Evolutionary conservation across 2,113 vertebrate species (phyloP), one percentile per base, ranked within the genome.

Genomic region (Oncorhynchus clarkii): DNA sequence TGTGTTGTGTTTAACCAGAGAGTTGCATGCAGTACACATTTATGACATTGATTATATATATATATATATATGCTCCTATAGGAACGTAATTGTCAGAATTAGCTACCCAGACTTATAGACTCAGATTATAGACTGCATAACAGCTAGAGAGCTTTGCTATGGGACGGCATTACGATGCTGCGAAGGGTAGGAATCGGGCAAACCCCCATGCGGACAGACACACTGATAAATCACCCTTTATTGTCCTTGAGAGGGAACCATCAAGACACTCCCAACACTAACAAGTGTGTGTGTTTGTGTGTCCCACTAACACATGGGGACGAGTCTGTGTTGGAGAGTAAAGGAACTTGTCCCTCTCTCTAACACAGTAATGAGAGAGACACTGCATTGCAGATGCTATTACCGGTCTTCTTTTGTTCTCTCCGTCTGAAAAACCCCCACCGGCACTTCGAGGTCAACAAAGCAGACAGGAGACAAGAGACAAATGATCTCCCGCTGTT

Each of bases 381-480:
- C 71, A 78, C 86, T 76, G 86, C 87, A 88, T 85, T 88, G 87
- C 87, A 86, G 87, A 86, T 88, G 83, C 76, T 76, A 86, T 83
- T 86, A 62, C 59, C n/a, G 3, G 59, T 3, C 5, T 54, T 54
- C 82, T 70, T 64, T 24, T 3, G 74, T 64, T n/a, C 73, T 80
- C 77, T 85, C 74, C 73, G 5, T 8, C n/a, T 62, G 59, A 62
- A 62, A 62, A 62, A 24, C 1, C 18, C 18, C n/a, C n/a, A n/a
- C 5, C 59, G 22, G 75, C 22, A 20, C 70, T 54, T 54, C 1
- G 59, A 62, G 51, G 51, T 54, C 34, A 79, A 67, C 71, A 11
- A 67, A 69, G 69, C 76, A 74, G 48, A 22, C 48, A 71, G 76
- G 73, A 64, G 66, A 72, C 66, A 20, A 31, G 54, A 59, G 64